Percentiles rank a stretch among this genome's conserved stretches.
phyloP scores from a whole-genome alignment of 2,888 invertebrate genomes.

The Drosophila monieri region DNA sequence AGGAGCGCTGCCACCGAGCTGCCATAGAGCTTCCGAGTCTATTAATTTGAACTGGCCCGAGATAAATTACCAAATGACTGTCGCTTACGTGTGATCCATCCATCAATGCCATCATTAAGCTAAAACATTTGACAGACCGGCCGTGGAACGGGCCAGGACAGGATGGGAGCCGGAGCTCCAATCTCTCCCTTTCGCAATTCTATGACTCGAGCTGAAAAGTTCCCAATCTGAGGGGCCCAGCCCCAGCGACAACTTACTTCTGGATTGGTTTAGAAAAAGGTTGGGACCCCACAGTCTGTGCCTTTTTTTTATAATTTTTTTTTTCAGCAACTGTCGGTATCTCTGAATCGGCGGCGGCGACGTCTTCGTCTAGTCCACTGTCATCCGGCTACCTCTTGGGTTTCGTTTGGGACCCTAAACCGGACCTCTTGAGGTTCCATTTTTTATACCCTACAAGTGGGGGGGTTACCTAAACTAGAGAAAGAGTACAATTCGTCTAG shows the following conservation, averaged over 20 bases:
- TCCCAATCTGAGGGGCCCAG: constrained; percentile 32
- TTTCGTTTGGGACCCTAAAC: constrained; percentile 27
- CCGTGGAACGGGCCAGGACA: constrained; percentile 31
- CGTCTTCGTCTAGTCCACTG: constrained; percentile 32
- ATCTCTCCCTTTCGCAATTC: constrained; percentile 19
- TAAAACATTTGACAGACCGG: constrained; percentile 77
- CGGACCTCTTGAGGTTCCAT: background rate
- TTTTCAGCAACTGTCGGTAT: constrained; percentile 37
- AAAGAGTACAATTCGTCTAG: too few species aligned
- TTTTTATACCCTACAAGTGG: background rate
- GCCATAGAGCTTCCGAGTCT: constrained; percentile 56
- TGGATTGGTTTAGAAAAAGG: constrained; percentile 35
- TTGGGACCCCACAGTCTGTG: constrained; percentile 65
- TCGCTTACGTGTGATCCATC: constrained; percentile 80
- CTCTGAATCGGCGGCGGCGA: constrained; percentile 49
- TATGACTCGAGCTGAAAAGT: constrained; percentile 23
- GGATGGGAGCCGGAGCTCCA: constrained; percentile 24
- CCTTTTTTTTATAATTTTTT: background rate
- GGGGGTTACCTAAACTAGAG: too few species aligned
- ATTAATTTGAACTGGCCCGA: constrained; percentile 78
- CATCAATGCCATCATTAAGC: constrained; percentile 80
- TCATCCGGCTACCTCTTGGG: constrained; percentile 25
- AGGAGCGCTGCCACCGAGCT: constrained; percentile 36
- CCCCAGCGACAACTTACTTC: constrained; percentile 44
- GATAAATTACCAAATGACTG: constrained; percentile 79